phyloP scores from a whole-genome alignment of 2,888 invertebrate species.

The Phragmatobia fuliginosa region DNA sequence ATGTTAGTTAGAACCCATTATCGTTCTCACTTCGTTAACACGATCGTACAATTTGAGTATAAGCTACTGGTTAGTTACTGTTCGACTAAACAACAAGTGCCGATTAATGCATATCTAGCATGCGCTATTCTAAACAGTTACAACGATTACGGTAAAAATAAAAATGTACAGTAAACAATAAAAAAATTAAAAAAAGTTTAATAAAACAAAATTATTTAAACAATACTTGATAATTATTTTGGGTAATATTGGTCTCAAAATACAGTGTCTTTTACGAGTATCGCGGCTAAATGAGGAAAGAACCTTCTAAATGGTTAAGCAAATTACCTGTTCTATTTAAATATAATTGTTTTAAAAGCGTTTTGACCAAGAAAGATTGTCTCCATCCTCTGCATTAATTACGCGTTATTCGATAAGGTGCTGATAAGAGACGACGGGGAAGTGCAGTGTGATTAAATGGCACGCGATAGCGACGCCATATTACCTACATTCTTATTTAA shows the following conservation, averaged over 20 bases:
- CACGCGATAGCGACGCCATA: constrained; percentile 52
- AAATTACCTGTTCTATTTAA: background rate
- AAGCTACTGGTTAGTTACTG: constrained; percentile 27
- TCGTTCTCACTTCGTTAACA: constrained; percentile 65
- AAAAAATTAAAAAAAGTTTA: too few relatives aligned
- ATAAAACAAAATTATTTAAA: too few relatives aligned
- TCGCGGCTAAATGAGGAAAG: background rate
- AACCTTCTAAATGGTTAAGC: background rate
- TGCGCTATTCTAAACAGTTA: background rate
- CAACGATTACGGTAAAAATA: too few relatives aligned
- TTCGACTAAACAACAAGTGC: constrained; percentile 21
- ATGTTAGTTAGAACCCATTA: constrained; percentile 69
- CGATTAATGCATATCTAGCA: background rate
- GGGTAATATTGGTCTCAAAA: background rate
- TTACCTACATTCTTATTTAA: constrained; percentile 48
- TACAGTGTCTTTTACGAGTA: background rate
- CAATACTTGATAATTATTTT: too few relatives aligned
- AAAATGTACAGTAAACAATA: background rate
- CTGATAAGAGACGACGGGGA: constrained; percentile 75
- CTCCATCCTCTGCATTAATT: constrained; percentile 57
- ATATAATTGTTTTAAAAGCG: constrained; percentile 50
- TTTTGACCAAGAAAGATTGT: constrained; percentile 29
- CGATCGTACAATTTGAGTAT: constrained; percentile 21
- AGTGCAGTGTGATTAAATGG: constrained; percentile 56
- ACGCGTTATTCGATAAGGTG: constrained; percentile 68